Percentiles rank a stretch among this genome's conserved stretches.
These are phyloP conservation scores for Marcusenius ussheri DNA, from an alignment of 2,113 vertebrate genomes.

Conservation along the genomic window DNA sequence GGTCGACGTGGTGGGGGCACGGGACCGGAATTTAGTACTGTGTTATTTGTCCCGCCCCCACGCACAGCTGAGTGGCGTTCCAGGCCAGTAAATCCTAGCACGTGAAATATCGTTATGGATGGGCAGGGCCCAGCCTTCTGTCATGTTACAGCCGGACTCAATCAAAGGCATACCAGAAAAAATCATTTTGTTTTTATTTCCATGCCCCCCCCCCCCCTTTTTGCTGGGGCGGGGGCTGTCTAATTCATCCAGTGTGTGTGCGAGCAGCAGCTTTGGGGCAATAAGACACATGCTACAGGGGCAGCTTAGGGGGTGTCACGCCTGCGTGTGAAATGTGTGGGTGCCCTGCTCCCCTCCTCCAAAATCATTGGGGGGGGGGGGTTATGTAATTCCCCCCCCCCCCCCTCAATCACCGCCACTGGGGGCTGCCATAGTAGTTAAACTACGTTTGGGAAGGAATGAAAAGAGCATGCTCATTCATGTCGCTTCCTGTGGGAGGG, in stretches of 20 bases:
- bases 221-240: background rate
- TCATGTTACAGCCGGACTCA: background rate
- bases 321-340: slow-evolving; percentile 59
- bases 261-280: background rate
- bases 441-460: slow-evolving; percentile 22
- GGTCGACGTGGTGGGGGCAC: background rate
- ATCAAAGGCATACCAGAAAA: background rate
- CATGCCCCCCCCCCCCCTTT: background rate
- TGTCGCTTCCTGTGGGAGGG: slow-evolving; percentile 39
- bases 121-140: slow-evolving; percentile 33
- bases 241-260: background rate
- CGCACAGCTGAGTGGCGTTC: background rate
- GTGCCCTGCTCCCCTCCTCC: slow-evolving; percentile 25
- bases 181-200: background rate
- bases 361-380: background rate
- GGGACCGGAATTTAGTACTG: background rate
- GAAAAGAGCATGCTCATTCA: slow-evolving; percentile 24
- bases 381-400: background rate
- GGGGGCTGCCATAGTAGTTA: background rate
- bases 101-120: slow-evolving; percentile 32
- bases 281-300: background rate
- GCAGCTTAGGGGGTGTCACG: background rate
- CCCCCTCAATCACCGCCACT: background rate
- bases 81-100: slow-evolving; percentile 30
- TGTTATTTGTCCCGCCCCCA: background rate